These are phyloP conservation scores for Tolypeutes matacus DNA, from an alignment of 2,797 vertebrate species.

Conservation along the genomic window DNA sequence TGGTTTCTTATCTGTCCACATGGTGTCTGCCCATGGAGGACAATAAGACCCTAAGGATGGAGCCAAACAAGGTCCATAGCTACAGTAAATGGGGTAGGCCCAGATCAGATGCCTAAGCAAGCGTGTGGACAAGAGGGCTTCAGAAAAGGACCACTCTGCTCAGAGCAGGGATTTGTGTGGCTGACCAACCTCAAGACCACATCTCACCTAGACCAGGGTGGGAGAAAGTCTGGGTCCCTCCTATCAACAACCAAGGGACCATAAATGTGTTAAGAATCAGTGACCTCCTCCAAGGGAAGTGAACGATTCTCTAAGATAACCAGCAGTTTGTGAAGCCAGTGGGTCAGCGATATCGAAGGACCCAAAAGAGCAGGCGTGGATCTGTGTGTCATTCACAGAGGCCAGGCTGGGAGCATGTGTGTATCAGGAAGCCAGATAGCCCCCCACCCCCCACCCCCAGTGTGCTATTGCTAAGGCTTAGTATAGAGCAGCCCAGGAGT, in stretches of 20 bases:
- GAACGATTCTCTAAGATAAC: neutral
- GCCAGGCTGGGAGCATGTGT: neutral
- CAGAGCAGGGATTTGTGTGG: neutral
- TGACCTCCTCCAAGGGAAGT: neutral
- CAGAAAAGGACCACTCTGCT: neutral
- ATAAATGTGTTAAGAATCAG: neutral
- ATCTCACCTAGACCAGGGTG: neutral
- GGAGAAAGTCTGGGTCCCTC: neutral
- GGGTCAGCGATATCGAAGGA: neutral
- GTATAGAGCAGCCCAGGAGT: neutral
- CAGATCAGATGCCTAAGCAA: neutral
- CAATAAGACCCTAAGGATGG: neutral
- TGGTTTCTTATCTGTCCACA: constrained; percentile 23
- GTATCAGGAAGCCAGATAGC: neutral
- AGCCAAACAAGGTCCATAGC: neutral
- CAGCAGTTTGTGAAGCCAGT: neutral
- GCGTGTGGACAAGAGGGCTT: neutral
- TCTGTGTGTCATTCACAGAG: neutral
- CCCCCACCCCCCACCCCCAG: neutral
- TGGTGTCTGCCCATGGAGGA: neutral
- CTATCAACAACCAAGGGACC: neutral
- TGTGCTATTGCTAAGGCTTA: neutral
- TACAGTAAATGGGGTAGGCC: neutral
- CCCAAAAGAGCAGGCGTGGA: neutral
- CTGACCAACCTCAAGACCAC: neutral